Evolutionary conservation across 2,113 vertebrate species (phyloP).

Genomic region (Corythornis vintsioides): DNA sequence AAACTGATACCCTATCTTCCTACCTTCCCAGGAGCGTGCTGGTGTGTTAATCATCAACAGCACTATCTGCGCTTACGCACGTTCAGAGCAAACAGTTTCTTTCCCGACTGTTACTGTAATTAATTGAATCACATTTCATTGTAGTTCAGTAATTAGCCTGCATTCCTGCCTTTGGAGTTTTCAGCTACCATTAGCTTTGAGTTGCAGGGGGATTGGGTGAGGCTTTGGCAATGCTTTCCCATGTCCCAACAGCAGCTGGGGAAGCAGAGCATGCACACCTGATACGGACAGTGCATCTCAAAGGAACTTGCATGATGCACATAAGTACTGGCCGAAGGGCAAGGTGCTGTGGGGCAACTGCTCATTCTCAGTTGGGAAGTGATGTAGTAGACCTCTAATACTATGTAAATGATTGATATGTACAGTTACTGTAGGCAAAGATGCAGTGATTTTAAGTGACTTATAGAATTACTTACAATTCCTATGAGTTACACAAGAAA

Average conservation of each 20-base stretch:
- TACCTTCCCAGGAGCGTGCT: neutral
- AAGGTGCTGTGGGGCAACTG: neutral
- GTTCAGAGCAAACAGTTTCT: neutral
- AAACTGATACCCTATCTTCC: conserved; percentile 8
- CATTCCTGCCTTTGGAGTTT: conserved; percentile 13
- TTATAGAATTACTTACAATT: neutral
- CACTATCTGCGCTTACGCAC: neutral
- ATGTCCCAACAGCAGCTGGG: neutral
- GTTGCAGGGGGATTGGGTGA: neutral
- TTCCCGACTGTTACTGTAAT: conserved; percentile 33
- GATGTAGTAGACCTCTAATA: neutral
- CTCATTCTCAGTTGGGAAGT: neutral
- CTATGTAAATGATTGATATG: neutral
- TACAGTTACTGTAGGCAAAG: neutral
- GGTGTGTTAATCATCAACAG: neutral
- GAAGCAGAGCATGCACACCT: neutral
- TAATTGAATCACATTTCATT: conserved; percentile 31
- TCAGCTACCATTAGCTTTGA: neutral
- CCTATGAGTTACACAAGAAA: neutral
- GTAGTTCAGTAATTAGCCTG: conserved; percentile 33
- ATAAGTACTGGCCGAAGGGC: neutral
- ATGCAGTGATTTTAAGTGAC: neutral
- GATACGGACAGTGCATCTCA: neutral
- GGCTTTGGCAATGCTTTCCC: neutral
- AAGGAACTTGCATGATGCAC: neutral